Conservation (phyloP, 2,113 vertebrate species). For the Odontesthes bonariensis region DNA sequence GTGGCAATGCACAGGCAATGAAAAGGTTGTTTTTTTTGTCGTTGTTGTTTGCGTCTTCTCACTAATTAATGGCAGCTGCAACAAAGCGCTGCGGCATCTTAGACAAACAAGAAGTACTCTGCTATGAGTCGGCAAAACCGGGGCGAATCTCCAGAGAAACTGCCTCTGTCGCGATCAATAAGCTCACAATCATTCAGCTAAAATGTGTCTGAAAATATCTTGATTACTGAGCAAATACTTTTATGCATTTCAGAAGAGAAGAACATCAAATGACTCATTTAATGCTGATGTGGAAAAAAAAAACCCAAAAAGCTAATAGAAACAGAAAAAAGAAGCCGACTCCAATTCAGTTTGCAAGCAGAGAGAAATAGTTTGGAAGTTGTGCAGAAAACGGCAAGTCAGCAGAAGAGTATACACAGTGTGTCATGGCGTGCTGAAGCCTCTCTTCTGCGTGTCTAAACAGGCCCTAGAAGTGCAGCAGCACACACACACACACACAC, state of each 20-base stretch:
- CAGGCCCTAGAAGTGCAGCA: conserved; percentile 13
- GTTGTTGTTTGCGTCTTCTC: neutral
- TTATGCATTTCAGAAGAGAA: conserved; percentile 18
- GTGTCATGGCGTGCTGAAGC: neutral
- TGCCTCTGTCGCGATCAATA: neutral
- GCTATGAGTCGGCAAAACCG: conserved; percentile 25
- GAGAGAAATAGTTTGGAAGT: conserved; percentile 6
- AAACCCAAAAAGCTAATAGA: neutral
- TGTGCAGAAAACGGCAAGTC: conserved; percentile 37
- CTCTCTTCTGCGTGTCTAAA: conserved; percentile 51
- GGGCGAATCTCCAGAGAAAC: neutral
- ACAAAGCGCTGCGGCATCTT: conserved; percentile 9
- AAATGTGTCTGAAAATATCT: neutral
- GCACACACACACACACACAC: neutral
- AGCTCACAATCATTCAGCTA: neutral
- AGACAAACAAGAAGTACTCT: neutral
- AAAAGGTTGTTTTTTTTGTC: neutral
- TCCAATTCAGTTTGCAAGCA: conserved; percentile 11
- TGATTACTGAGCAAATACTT: neutral
- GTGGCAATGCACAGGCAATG: neutral
- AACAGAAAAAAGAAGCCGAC: conserved; percentile 24
- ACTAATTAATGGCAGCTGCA: conserved; percentile 3
- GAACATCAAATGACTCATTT: conserved; percentile 23
- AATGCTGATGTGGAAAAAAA: neutral
- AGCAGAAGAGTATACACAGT: conserved; percentile 36